A percentile compares a stretch with the other conserved stretches of the same genome.
phyloP scores from a whole-genome alignment of 2,888 invertebrate species.

The Gymnoscelis rufifasciata region DNA sequence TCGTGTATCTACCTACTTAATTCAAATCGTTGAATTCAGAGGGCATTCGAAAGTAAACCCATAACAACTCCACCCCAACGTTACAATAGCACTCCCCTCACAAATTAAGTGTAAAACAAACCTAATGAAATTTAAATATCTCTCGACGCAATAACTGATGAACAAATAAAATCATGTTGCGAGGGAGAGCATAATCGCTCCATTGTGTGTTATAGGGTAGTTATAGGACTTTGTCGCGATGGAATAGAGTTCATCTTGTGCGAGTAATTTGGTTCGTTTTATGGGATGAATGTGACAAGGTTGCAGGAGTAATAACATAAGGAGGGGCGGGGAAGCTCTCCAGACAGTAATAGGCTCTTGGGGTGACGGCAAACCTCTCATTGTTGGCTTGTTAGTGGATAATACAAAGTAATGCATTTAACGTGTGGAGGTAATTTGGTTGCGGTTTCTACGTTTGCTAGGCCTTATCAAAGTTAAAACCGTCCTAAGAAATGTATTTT shows the following conservation, averaged over 20 bases:
- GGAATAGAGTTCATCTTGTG: constrained; percentile 30
- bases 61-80: constrained; percentile 65
- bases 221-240: constrained; percentile 58
- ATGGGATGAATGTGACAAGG: constrained; percentile 52
- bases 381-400: constrained; percentile 74
- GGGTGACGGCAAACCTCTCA: constrained; percentile 71
- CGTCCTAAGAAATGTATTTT: too few species aligned
- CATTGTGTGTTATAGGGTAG: constrained; percentile 55
- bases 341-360: constrained; percentile 70
- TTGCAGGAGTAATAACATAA: constrained; percentile 51
- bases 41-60: constrained; percentile 61
- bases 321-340: constrained; percentile 67
- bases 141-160: constrained; percentile 71
- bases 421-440: constrained; percentile 53
- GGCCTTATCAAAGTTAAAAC: background rate
- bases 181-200: constrained; percentile 72
- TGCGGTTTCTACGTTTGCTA: constrained; percentile 31
- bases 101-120: constrained; percentile 80
- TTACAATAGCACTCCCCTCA: constrained; percentile 64
- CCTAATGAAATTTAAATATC: constrained; percentile 80
- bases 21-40: constrained; percentile 67
- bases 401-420: constrained; percentile 65
- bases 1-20: constrained; percentile 62
- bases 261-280: constrained; percentile 17
- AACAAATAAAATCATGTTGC: constrained; percentile 77